phyloP scores from a whole-genome alignment of 2,888 invertebrate genomes.

The Cataglyphis cursor region DNA sequence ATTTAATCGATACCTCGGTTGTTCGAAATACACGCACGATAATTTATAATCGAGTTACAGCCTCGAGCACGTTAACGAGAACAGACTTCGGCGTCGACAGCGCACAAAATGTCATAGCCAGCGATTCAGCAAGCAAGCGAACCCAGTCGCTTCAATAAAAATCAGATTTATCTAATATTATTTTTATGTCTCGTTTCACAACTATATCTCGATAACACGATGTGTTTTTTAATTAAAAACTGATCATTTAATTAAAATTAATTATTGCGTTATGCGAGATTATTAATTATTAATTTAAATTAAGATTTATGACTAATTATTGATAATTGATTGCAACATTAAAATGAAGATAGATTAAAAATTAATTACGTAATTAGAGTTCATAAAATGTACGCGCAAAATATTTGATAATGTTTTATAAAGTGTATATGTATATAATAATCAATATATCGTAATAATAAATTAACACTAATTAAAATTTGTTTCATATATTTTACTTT shows the following conservation, averaged over 20 bases:
- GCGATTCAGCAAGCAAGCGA: not conserved
- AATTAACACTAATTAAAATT: not conserved
- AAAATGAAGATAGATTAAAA: not conserved
- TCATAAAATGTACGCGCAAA: not conserved
- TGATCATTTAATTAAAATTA: not conserved
- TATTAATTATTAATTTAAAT: no score
- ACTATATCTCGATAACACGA: not conserved
- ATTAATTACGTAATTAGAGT: not conserved
- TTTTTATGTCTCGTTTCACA: not conserved
- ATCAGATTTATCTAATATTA: constrained; percentile 12
- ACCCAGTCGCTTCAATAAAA: not conserved
- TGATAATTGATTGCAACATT: not conserved
- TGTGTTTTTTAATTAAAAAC: not conserved
- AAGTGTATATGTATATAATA: not conserved
- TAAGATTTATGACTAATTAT: not conserved
- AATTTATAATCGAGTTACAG: constrained; percentile 14
- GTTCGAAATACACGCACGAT: constrained; percentile 10
- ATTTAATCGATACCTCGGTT: constrained; percentile 22
- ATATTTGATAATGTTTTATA: not conserved
- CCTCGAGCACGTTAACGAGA: not conserved
- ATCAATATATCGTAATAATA: not conserved
- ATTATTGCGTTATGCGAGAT: not conserved
- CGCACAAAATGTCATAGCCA: not conserved
- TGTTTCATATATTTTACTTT: not conserved
- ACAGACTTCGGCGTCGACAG: not conserved